Evolutionary conservation across 1,140 invertebrate genomes (phyloP).

Genomic region (Halictus rubicundus): DNA sequence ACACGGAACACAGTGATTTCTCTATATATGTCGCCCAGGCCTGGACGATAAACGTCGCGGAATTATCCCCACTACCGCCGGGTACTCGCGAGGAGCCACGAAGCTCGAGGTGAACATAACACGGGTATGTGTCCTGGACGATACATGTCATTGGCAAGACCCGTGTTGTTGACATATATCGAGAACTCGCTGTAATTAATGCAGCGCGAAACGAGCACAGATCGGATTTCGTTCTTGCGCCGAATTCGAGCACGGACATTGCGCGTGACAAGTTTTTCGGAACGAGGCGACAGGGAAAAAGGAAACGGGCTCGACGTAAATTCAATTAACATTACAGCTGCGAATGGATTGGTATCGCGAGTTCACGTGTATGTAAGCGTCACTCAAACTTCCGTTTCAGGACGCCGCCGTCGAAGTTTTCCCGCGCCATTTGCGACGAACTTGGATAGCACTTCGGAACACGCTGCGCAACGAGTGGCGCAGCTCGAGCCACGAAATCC

Average conservation of each 20-base stretch:
- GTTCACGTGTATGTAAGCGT: not conserved
- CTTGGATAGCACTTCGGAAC: not conserved
- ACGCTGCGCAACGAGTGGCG: not conserved
- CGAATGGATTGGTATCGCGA: not conserved
- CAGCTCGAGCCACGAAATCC: not conserved
- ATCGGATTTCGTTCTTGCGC: not conserved
- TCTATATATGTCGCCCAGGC: no score
- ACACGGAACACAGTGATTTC: no score
- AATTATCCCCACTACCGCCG: no score
- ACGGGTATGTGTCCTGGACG: no score
- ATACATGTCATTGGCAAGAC: no score
- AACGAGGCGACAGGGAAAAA: no score
- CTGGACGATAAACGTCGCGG: no score
- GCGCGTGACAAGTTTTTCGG: constrained; percentile 8
- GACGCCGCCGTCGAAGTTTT: not conserved
- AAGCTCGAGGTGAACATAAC: no score
- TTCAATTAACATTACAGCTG: constrained; percentile 38
- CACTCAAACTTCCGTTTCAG: constrained; percentile 22
- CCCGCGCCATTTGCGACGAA: not conserved
- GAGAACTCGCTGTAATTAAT: no score
- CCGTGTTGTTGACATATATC: no score
- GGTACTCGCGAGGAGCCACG: no score
- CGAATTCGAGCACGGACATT: not conserved
- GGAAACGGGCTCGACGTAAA: not conserved
- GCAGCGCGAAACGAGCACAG: not conserved